These are phyloP conservation scores for Gallinago nigripennis DNA, from an alignment of 2,797 vertebrate genomes.

Conservation along the genomic window DNA sequence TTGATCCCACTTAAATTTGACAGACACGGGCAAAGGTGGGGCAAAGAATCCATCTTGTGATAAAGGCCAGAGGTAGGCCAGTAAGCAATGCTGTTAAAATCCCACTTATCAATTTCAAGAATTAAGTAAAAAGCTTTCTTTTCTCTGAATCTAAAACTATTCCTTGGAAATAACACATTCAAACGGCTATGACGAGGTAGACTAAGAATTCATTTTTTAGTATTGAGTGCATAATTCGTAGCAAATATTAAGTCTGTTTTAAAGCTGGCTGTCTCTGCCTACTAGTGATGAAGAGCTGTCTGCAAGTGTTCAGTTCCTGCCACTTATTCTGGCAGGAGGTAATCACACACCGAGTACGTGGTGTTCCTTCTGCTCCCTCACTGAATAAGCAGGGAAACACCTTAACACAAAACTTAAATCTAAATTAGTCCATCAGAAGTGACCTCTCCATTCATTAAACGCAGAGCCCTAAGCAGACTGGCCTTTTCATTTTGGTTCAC, in stretches of 20 bases:
- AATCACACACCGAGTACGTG: rapidly evolving
- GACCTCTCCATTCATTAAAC: neutral
- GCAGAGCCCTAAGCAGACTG: rapidly evolving
- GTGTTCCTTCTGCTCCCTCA: neutral
- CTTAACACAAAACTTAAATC: neutral
- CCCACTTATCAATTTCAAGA: neutral
- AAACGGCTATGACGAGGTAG: neutral
- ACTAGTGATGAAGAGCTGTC: neutral
- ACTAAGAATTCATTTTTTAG: neutral
- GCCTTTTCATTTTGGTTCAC: neutral
- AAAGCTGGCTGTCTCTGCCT: neutral
- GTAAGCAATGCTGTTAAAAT: neutral
- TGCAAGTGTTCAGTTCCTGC: neutral
- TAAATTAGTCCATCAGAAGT: neutral
- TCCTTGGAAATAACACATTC: neutral
- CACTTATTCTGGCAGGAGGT: neutral
- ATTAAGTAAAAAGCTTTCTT: neutral
- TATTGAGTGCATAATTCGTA: neutral
- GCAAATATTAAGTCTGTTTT: neutral
- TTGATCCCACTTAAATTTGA: neutral
- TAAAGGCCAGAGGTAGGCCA: neutral
- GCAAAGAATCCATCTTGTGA: neutral
- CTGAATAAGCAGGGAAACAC: neutral
- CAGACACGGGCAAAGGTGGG: neutral
- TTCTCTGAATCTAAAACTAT: neutral